These are phyloP conservation scores for Ceratoteleas bidentatus DNA, from an alignment of 1,140 invertebrate genomes.

Conservation along the genomic window DNA sequence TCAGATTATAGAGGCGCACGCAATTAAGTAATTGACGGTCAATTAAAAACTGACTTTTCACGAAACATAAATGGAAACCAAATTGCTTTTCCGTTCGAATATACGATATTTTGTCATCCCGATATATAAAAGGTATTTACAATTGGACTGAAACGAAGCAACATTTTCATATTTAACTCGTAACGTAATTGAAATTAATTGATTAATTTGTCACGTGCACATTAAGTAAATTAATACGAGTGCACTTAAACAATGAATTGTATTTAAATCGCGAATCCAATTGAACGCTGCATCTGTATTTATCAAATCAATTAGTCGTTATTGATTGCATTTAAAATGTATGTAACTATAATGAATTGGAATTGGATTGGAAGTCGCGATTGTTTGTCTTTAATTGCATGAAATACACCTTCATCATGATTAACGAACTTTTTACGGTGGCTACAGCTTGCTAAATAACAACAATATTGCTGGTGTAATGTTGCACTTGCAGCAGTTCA, in stretches of 20 bases:
- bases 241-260: slow-evolving; percentile 39
- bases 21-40: slow-evolving; percentile 15
- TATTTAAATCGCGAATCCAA: slow-evolving; percentile 26
- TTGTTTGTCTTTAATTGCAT: too few relatives aligned
- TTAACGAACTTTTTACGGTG: too few relatives aligned
- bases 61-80: too few relatives aligned
- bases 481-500: neutral
- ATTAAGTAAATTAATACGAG: slow-evolving; percentile 29
- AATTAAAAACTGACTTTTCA: neutral
- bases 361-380: neutral
- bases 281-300: slow-evolving; percentile 17
- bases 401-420: too few relatives aligned
- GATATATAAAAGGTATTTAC: too few relatives aligned
- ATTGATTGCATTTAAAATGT: slow-evolving; percentile 23
- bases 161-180: slow-evolving; percentile 12
- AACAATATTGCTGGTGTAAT: neutral
- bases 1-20: slow-evolving; percentile 18
- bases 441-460: too few relatives aligned
- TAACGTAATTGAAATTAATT: slow-evolving; percentile 23
- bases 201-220: neutral
- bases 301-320: slow-evolving; percentile 21
- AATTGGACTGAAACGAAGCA: too few relatives aligned
- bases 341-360: neutral
- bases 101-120: too few relatives aligned
- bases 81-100: too few relatives aligned